Conservation (phyloP, 1,140 invertebrate genomes). For the Drosophila subpulchrella region DNA sequence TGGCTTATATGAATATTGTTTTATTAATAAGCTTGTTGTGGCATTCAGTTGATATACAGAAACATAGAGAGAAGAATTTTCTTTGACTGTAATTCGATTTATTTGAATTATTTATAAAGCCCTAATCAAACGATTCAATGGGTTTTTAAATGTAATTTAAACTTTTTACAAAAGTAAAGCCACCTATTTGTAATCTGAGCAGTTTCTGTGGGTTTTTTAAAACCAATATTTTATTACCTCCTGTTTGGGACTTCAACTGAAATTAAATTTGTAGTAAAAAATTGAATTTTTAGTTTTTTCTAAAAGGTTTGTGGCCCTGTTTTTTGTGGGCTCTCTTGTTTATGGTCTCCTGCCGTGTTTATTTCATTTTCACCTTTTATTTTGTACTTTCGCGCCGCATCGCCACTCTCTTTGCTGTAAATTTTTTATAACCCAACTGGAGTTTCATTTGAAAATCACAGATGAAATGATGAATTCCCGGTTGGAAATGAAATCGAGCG, state of each 20-base stretch:
- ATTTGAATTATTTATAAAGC: background rate
- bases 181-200: background rate
- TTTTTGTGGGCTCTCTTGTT: slow-evolving; percentile 10
- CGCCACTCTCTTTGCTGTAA: slow-evolving; percentile 36
- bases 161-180: background rate
- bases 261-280: background rate
- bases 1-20: slow-evolving; percentile 21
- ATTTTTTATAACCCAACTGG: slow-evolving; percentile 57
- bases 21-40: background rate
- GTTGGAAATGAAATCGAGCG: slow-evolving; percentile 24
- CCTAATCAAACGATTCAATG: background rate
- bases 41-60: background rate
- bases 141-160: background rate
- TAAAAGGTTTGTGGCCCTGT: background rate
- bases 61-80: background rate
- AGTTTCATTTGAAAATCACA: slow-evolving; percentile 66
- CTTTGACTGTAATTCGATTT: background rate
- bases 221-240: background rate
- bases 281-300: slow-evolving; percentile 10
- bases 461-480: slow-evolving; percentile 48
- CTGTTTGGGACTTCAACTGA: background rate
- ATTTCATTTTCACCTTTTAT: slow-evolving; percentile 33
- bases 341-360: slow-evolving; percentile 29
- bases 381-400: slow-evolving; percentile 35
- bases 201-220: background rate